Evolutionary conservation across 2,113 vertebrate species (phyloP), one percentile per base, ranked within the genome.

Genomic region (Sprattus sprattus): DNA sequence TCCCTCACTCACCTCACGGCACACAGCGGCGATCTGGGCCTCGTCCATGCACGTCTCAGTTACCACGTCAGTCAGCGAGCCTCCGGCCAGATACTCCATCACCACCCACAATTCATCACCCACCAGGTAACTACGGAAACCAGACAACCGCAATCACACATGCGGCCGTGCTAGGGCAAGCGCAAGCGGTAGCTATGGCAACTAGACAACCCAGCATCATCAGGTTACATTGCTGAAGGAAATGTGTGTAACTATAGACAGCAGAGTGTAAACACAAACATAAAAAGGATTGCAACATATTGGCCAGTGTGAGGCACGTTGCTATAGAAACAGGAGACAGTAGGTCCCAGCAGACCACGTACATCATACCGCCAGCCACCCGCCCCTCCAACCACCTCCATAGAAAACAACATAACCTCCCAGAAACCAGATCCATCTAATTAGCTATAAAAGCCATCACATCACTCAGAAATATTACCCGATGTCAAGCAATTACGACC

Each of bases 81-180:
- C 98, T 90, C 98, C 98, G 0, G 98, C 98, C 94, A 99, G 92
- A 91, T 99, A 99, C 91, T 99, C 98, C 98, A 99, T 99, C 89
- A 99, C 98, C 85, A 99, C 98, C 98, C 98, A 99, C 22, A 99
- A 95, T 91, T 99, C 98, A n/a, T 99, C 98, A 7, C 98, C 98
- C 85, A 99, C 98, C 75, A 99, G 96, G 94, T 99, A 99, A 93
- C 98, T 99, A 92, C 1, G 87, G 81, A 49, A 89, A 89, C 78
- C 84, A 86, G 6, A 91, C 82, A 81, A 44, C 45, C 46, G 32
- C 45, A 81, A 32, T 28, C n/a, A 85, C 64, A 87, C 52, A 47
- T 13, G 50, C 28, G 11, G 16, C 45, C 52, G 20, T 60, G 81
- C n/a, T 6, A 67, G 45, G 50, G 80, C 78, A 81, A 39, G 81